Base-by-base conservation (phyloP, 2,888 invertebrate species). In the Candidula unifasciata region DNA sequence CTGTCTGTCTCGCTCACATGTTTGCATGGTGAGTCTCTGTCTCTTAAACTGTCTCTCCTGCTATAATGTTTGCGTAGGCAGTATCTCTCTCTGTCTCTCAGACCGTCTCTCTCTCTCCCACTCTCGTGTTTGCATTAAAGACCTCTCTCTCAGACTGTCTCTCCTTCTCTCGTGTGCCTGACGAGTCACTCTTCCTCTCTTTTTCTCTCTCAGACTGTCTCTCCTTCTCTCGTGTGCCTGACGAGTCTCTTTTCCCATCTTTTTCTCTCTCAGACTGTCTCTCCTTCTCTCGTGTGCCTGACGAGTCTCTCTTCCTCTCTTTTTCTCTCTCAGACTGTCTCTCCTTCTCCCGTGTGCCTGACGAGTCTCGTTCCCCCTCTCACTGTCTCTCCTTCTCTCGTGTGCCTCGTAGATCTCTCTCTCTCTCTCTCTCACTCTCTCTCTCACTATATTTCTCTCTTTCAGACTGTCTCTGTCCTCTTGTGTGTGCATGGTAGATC, bases 31-130 rank as follows among this genome's bases (percentile, higher is more conserved):
- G 8, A 30, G 8, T 24, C 30, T 16, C 5, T 68, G 27, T 68
- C 30, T 68, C 5, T 68, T 18, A 3, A 3, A 3, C 21, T 68
- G 30, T 68, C 27, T 30, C 68, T 68, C 68, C 18, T 30, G 21
- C 71, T 27, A 21, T 57, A 33, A 6, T 54, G 21, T 27, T 21
- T 30, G n/a, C n/a, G n/a, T n/a, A n/a, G n/a, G n/a, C n/a, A n/a
- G n/a, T n/a, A n/a, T n/a, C 69, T 13, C 44, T 52, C 37, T 68
- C 8, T 33, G 16, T 33, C 60, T 69, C 68, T 79, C 79, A 44
- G 35, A 33, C 35, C 10, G 21, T 79, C 66, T 79, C 60, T 6
- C 79, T 35, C 66, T 35, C 79, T 64, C 37, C 27, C 64, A 21
- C 64, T 21, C 66, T 64, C 66, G 24, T 37, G 21, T 54, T 44